Percentiles rank a stretch among this genome's conserved stretches.
Conservation (phyloP, 2,888 invertebrate genomes). For the Eutolmus rufibarbis region DNA sequence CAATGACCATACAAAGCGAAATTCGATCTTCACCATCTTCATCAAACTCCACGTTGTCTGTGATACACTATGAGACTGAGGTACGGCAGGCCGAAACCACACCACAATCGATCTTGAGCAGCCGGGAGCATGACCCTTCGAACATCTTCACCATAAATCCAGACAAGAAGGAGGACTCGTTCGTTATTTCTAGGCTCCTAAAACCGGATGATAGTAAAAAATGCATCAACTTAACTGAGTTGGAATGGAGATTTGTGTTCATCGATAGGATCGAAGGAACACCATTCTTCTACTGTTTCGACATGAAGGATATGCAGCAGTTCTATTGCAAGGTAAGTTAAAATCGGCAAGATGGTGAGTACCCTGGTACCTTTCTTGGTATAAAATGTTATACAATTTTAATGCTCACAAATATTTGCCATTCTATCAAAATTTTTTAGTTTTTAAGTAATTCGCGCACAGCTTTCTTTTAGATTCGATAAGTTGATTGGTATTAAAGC, state of each 20-base stretch:
- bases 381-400: not conserved
- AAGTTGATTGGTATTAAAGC: not conserved
- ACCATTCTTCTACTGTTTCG: slow-evolving; percentile 36
- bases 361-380: not conserved
- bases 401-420: not conserved
- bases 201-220: slow-evolving; percentile 10
- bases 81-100: not conserved
- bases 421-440: not conserved
- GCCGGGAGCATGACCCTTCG: not conserved
- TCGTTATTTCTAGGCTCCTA: not conserved
- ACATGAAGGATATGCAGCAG: slow-evolving; percentile 34
- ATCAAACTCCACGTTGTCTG: slow-evolving; percentile 16
- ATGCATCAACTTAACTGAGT: not conserved
- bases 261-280: slow-evolving; percentile 16
- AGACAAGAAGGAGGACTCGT: slow-evolving; percentile 10
- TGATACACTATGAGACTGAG: slow-evolving; percentile 29
- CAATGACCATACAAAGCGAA: not conserved
- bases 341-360: not conserved
- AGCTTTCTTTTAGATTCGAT: not conserved
- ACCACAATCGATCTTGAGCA: not conserved
- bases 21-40: not conserved
- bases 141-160: not conserved
- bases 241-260: slow-evolving; percentile 17
- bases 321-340: slow-evolving; percentile 42
- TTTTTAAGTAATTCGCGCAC: not conserved